Conservation (phyloP, 1,140 invertebrate genomes). For the Drosophila prosaltans region DNA sequence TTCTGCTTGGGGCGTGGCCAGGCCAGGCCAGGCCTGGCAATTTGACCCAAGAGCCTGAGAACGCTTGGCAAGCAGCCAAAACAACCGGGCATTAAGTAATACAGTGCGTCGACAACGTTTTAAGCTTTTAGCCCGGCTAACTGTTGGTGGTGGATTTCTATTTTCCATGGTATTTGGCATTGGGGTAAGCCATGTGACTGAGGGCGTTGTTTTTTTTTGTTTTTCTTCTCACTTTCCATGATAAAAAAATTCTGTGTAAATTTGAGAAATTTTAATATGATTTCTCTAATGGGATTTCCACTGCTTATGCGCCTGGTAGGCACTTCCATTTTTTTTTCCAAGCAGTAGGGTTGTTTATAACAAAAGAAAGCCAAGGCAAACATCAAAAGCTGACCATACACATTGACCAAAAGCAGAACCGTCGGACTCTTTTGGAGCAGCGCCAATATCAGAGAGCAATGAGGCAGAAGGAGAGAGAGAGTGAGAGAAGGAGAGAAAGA, state of each 20-base stretch:
- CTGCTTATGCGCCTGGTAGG: constrained; percentile 59
- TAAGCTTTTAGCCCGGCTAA: constrained; percentile 15
- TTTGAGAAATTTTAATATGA: neutral
- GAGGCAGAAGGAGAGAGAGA: neutral
- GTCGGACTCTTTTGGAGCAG: constrained; percentile 34
- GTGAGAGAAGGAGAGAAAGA: neutral
- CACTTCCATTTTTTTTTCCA: constrained; percentile 25
- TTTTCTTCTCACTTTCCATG: neutral
- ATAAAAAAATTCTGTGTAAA: neutral
- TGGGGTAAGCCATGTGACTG: neutral
- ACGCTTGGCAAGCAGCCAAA: constrained; percentile 51
- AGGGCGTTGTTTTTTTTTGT: neutral
- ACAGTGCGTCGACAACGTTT: constrained; percentile 33
- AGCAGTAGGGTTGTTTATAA: constrained; percentile 49
- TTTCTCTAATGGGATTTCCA: neutral
- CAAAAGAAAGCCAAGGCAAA: constrained; percentile 63
- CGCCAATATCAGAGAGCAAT: constrained; percentile 23
- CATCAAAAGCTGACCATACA: constrained; percentile 66
- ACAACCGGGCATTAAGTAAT: constrained; percentile 47
- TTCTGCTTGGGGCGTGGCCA: constrained; percentile 54
- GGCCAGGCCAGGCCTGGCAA: constrained; percentile 11
- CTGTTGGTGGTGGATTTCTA: neutral
- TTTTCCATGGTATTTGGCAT: neutral
- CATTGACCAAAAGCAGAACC: constrained; percentile 49
- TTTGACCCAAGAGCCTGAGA: constrained; percentile 33